Conservation (phyloP, 2,888 invertebrate species). For the Chaetogeoica ovagalla region DNA sequence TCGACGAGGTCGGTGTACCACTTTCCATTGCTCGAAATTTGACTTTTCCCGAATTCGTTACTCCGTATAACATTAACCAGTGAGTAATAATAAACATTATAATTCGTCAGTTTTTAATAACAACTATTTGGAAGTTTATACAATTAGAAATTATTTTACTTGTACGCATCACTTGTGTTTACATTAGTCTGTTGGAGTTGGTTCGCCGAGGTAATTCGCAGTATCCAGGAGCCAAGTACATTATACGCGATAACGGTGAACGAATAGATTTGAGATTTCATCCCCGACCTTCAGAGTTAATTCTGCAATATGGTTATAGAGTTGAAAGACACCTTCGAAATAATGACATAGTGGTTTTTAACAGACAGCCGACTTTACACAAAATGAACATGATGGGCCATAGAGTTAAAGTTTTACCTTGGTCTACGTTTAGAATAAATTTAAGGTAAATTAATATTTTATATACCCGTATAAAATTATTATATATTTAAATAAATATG, state of each 20-base stretch:
- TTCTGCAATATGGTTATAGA: conserved; percentile 92
- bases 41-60: conserved; percentile 98
- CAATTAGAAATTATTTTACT: too few species aligned
- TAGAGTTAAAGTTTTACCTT: conserved; percentile 93
- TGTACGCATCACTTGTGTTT: too few species aligned
- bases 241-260: conserved; percentile 97
- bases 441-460: conserved; percentile 64
- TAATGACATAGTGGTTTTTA: conserved; percentile 98
- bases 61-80: conserved; percentile 98
- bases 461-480: not conserved
- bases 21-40: conserved; percentile 97
- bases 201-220: conserved; percentile 96
- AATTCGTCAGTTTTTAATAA: too few species aligned
- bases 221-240: conserved; percentile 99
- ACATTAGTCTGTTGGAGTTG: conserved; percentile 75
- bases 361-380: conserved; percentile 98
- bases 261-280: conserved; percentile 97
- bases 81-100: conserved; percentile 58
- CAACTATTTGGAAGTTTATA: too few species aligned
- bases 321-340: conserved; percentile 93
- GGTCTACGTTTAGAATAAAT: conserved; percentile 99
- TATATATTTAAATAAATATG: conserved; percentile 20
- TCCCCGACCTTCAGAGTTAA: conserved; percentile 94
- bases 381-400: conserved; percentile 99
- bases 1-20: conserved; percentile 94